These are phyloP conservation scores for Labeo catla DNA, from an alignment of 2,113 vertebrate genomes.

Conservation along the genomic window DNA sequence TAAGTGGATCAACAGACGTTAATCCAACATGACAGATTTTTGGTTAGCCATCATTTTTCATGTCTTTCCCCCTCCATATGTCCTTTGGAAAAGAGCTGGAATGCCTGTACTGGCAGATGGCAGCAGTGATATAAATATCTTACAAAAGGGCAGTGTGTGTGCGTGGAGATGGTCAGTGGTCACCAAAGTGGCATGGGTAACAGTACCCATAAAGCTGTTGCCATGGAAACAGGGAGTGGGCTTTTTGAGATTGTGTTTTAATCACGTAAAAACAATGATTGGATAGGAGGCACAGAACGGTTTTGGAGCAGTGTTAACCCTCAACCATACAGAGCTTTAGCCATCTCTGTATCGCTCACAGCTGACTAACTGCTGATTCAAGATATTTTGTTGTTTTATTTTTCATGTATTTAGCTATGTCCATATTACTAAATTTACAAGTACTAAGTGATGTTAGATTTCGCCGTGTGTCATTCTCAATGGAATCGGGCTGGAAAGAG, in stretches of 20 bases:
- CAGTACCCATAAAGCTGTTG: slow-evolving; percentile 38
- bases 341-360: not conserved
- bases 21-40: slow-evolving; percentile 16
- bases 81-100: slow-evolving; percentile 20
- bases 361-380: not conserved
- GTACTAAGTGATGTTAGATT: not conserved
- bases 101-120: slow-evolving; percentile 31
- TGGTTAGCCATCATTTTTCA: not conserved
- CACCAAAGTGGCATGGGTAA: slow-evolving; percentile 32
- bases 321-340: not conserved
- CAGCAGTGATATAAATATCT: slow-evolving; percentile 39
- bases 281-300: not conserved
- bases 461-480: not conserved
- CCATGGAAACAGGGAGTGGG: slow-evolving; percentile 47
- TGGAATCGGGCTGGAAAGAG: slow-evolving; percentile 50
- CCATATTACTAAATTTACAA: not conserved
- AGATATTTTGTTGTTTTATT: not conserved
- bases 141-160: slow-evolving; percentile 1
- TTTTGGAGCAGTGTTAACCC: slow-evolving; percentile 15
- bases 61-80: slow-evolving; percentile 2
- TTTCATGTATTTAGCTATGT: not conserved
- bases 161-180: slow-evolving; percentile 9
- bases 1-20: not conserved
- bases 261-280: slow-evolving; percentile 11
- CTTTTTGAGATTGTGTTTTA: slow-evolving; percentile 21